Evolutionary conservation across 2,888 invertebrate species (phyloP), one percentile per base, ranked within the genome.

Genomic region (Meandrusa payeni): DNA sequence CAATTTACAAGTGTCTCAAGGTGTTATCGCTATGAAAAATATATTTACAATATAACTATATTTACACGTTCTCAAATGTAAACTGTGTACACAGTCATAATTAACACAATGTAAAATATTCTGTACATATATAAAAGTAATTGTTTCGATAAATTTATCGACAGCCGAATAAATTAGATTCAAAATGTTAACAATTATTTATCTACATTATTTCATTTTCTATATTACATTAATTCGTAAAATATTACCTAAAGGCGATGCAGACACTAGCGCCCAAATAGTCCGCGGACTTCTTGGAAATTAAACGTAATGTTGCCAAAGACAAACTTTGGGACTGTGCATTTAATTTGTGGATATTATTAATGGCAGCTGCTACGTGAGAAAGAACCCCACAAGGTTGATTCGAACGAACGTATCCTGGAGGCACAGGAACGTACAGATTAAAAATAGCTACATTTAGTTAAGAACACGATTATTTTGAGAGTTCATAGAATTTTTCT

Each of bases 41-140:
- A n/a, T 68, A 69, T 69, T 44, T 69, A 69, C 66, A 68, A 54
- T 55, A 46, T 36, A n/a, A n/a, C 64, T 67, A 61, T 75, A 77
- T 74, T 75, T 43, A 57, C 29, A 41, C 27, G 32, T 17, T 32
- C 9, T 46, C 44, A 46, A 46, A 38, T 42, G 39, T 28, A 33
- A 47, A 53, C 51, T 47, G 47, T 33, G 52, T 58, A 48, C 57
- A 54, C 58, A 61, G 41, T 55, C 51, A 55, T 48, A 46, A 49
- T 47, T 46, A 59, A 50, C 55, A 51, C 53, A 57, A 57, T 54
- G 53, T 67, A 64, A 68, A 69, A 69, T 66, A 64, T 44, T 63
- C 61, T 70, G 67, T 72, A 72, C 69, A 70, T 60, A 57, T n/a
- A n/a, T 56, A 55, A 32, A 12, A 45, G 15, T 50, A 41, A 54